These are phyloP conservation scores for Bergia puertoricense DNA, from an alignment of 92 coral and sea anemone species.

Conservation along the genomic window DNA sequence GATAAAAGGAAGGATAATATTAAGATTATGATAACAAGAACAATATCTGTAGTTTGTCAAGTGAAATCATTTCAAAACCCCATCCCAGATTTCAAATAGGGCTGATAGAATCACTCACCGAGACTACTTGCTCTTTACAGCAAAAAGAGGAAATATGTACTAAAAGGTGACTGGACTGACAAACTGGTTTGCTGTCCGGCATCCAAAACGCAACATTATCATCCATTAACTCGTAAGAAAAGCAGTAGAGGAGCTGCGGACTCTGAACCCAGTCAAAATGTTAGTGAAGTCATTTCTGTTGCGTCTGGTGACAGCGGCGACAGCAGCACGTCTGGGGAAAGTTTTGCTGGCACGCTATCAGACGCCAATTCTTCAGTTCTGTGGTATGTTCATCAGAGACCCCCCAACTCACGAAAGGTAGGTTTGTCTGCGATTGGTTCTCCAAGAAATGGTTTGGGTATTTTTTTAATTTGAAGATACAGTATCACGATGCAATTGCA, in stretches of 20 bases:
- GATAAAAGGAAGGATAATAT: too few species aligned
- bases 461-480: too few species aligned
- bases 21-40: too few species aligned
- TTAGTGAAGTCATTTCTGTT: slow-evolving; percentile 47
- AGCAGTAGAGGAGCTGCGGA: slow-evolving; percentile 41
- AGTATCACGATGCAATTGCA: too few species aligned
- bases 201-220: slow-evolving; percentile 13
- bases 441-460: background rate
- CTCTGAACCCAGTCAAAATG: slow-evolving; percentile 37
- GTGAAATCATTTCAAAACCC: background rate
- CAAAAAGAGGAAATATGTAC: slow-evolving; percentile 73
- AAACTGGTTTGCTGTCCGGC: slow-evolving; percentile 70
- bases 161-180: slow-evolving; percentile 95
- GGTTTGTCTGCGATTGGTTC: background rate
- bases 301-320: slow-evolving; percentile 66
- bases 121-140: slow-evolving; percentile 41
- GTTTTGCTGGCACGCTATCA: slow-evolving; percentile 38
- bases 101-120: background rate
- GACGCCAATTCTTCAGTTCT: slow-evolving; percentile 55
- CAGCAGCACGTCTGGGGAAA: slow-evolving; percentile 74
- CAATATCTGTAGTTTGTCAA: too few species aligned
- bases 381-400: slow-evolving; percentile 83
- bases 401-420: slow-evolving; percentile 91
- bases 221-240: slow-evolving; percentile 45
- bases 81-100: background rate